These are phyloP conservation scores for Felis chaus DNA, from an alignment of 2,113 vertebrate species.

Conservation along the genomic window DNA sequence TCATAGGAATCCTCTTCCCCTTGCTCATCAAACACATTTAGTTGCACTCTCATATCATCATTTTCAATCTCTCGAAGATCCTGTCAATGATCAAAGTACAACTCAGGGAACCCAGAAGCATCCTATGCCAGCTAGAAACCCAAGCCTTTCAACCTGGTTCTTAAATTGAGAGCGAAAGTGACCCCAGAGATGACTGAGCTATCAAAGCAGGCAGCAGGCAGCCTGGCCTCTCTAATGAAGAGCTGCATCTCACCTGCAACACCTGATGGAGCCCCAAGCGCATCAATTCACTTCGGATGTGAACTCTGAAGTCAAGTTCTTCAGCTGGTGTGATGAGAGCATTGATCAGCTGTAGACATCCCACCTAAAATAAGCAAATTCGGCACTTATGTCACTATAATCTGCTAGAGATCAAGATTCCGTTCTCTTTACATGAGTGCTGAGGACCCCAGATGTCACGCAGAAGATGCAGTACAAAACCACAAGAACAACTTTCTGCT, in stretches of 20 bases:
- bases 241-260: slow-evolving; percentile 84
- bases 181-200: background rate
- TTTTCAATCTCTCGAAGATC: slow-evolving; percentile 91
- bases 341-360: slow-evolving; percentile 93
- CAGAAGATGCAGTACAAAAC: background rate
- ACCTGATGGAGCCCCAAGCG: slow-evolving; percentile 87
- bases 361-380: slow-evolving; percentile 83
- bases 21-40: slow-evolving; percentile 92
- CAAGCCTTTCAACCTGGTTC: background rate
- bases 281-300: slow-evolving; percentile 92
- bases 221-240: background rate
- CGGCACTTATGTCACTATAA: background rate
- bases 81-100: slow-evolving; percentile 76
- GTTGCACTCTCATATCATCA: slow-evolving; percentile 92
- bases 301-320: slow-evolving; percentile 94
- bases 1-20: slow-evolving; percentile 93
- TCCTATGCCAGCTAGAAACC: background rate
- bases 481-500: background rate
- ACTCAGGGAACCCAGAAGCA: slow-evolving; percentile 1
- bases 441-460: background rate
- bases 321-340: slow-evolving; percentile 91
- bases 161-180: slow-evolving; percentile 15
- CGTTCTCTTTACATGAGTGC: background rate
- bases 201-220: background rate
- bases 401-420: background rate